Evolutionary conservation across 2,113 vertebrate species (phyloP), one percentile per base, ranked within the genome.

Genomic region (Neodontobutis hainanensis): DNA sequence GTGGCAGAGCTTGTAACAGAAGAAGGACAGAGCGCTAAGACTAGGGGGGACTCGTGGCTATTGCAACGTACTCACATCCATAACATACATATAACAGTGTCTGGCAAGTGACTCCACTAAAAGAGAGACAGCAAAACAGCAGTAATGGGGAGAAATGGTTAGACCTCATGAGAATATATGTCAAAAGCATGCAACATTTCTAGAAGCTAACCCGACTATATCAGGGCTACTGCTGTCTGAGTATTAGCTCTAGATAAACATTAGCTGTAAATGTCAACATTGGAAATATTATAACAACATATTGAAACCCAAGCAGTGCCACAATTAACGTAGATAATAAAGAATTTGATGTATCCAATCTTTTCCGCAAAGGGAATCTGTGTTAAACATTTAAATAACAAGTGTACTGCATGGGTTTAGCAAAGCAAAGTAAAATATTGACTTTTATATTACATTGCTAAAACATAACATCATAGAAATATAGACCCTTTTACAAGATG

Each of bases 51-150:
- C 91, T 93, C 85, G 91, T 92, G 87, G 94, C 95, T 95, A 95
- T 91, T 93, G 92, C 94, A 95, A 92, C 93, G 95, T 96, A 96
- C 94, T 97, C 95, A 95, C 95, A 97, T 96, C 94, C 94, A 96
- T 94, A 95, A 97, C 93, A 96, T 94, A 96, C 92, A 96, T 94
- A 94, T 93, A 95, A 96, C 94, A 96, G 93, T 96, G 94, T 93
- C 95, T 95, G 94, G 94, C 94, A 95, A 95, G 94, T 96, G 95
- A 95, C 93, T 95, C 94, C 95, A 95, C 94, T 96, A 96, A 89
- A 91, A 92, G 87, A 95, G 95, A 96, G 94, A 95, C 93, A 94
- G 95, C 94, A 96, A 92, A 95, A 96, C 93, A 95, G 94, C 93
- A 95, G 81, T 85, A 86, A 89, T 87, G 94, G 93, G 94, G 93